Evolutionary conservation across 2,888 invertebrate species (phyloP), one percentile per base, ranked within the genome.

Genomic region (Cylloceria caligata): DNA sequence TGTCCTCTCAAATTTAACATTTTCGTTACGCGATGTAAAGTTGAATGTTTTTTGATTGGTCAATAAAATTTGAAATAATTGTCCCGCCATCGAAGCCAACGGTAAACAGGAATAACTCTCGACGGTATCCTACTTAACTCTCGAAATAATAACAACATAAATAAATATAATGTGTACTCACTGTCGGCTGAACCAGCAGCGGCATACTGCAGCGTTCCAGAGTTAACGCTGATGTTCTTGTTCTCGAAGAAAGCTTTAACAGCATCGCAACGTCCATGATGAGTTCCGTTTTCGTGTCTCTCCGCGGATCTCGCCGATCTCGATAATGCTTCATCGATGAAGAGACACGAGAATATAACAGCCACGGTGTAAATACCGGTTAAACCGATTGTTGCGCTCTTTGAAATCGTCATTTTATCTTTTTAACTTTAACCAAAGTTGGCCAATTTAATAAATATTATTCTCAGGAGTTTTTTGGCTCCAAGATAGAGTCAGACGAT

Each of bases 241-340:
- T 86, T 86, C 65, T 89, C 88, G 84, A 91, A 90, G 77, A 90
- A 90, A 27, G 88, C 83, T 76, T 84, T 87, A 36, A 91, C 89
- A 21, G 83, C 85, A 16, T 89, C 86, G 75, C 89, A 90, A 72
- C 86, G 81, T 67, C 64, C 82, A 34, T 64, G 57, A 27, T 69
- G 16, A 60, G 85, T 73, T 75, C 82, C 73, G 79, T 84, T 83
- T n/a, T 79, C 62, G 81, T 73, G 47, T 65, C 73, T 83, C 47
- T 84, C 79, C n/a, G 83, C 64, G n/a, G 84, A 86, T 67, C 88
- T 86, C 21, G 88, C 78, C 57, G 88, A 89, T 78, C 88, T 87
- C 67, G 89, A 88, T 30, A 87, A 81, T 65, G 83, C 90, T 68
- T 86, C 80, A 78, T 86, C 85, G 67, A 86, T 79, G 42, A 80